Conservation (phyloP, 2,888 invertebrate genomes). For the Platerodrilus igneus region DNA sequence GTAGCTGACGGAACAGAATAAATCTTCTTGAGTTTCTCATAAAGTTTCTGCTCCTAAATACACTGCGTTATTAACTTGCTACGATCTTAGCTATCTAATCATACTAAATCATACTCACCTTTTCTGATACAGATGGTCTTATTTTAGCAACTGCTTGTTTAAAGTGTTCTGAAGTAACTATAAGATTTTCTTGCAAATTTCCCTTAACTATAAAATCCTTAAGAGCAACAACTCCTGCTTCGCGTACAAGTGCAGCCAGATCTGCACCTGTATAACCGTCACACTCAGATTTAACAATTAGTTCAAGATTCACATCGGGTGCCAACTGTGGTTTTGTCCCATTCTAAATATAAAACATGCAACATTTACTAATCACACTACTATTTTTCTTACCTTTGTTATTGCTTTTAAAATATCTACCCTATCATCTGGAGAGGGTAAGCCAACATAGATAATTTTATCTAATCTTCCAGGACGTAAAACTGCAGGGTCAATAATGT, state of each 20-base stretch:
- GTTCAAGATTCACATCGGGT: constrained; percentile 69
- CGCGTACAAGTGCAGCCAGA: constrained; percentile 81
- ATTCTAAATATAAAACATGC: constrained; percentile 52
- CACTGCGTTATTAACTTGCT: too few relatives aligned
- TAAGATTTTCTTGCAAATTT: constrained; percentile 47
- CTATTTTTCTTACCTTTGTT: constrained; percentile 63
- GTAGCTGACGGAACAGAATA: constrained; percentile 55
- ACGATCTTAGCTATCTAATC: neutral
- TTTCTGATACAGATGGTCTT: constrained; percentile 79
- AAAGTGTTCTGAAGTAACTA: constrained; percentile 69
- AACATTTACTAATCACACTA: neutral
- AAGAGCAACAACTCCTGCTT: constrained; percentile 78
- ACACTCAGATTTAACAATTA: constrained; percentile 63
- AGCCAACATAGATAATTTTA: constrained; percentile 83
- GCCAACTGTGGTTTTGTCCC: constrained; percentile 74
- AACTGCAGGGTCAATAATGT: constrained; percentile 94
- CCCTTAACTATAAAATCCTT: constrained; percentile 66
- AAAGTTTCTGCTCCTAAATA: constrained; percentile 70
- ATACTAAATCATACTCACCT: constrained; percentile 48
- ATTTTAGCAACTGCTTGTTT: constrained; percentile 71
- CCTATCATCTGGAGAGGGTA: constrained; percentile 76
- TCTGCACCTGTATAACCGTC: constrained; percentile 93
- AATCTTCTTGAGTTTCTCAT: constrained; percentile 66
- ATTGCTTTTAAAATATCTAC: constrained; percentile 83
- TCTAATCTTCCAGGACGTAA: constrained; percentile 84